A percentile compares a stretch with the other conserved stretches of the same genome.
phyloP scores from a whole-genome alignment of 2,797 vertebrate species.

The Tiaroga cobitis region DNA sequence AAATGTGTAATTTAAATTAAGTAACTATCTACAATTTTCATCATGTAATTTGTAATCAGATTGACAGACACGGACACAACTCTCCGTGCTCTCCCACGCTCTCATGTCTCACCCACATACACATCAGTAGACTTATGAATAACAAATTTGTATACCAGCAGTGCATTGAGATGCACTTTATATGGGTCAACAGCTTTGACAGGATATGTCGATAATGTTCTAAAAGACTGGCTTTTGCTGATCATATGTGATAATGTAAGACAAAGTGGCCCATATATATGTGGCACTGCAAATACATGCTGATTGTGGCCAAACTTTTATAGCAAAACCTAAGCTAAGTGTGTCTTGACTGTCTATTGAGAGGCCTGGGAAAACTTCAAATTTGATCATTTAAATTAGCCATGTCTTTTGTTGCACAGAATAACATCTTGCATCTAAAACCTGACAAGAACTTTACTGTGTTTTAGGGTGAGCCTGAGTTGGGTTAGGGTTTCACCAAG shows the following conservation, averaged over 20 bases:
- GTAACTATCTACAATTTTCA: background rate
- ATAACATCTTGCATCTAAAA: background rate
- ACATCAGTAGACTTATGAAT: background rate
- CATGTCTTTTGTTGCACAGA: background rate
- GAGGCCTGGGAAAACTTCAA: background rate
- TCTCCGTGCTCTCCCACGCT: too few species aligned
- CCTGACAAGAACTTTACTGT: background rate
- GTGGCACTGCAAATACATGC: background rate
- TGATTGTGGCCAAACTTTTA: background rate
- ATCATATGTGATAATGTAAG: background rate
- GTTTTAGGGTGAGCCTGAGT: background rate
- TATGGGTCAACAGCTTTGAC: constrained; percentile 30
- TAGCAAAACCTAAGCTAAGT: background rate
- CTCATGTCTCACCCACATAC: background rate
- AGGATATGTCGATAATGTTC: constrained; percentile 1
- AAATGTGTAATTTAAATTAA: background rate
- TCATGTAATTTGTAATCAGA: background rate
- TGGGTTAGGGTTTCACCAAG: background rate
- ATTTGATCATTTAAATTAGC: background rate
- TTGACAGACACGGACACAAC: too few species aligned
- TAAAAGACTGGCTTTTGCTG: background rate
- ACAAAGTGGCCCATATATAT: constrained; percentile 6
- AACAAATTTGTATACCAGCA: background rate
- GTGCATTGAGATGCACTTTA: background rate
- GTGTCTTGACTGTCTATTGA: background rate